Evolutionary conservation across 64 coral and sea anemone genomes (phyloP).

Genomic region (Montipora sp.): DNA sequence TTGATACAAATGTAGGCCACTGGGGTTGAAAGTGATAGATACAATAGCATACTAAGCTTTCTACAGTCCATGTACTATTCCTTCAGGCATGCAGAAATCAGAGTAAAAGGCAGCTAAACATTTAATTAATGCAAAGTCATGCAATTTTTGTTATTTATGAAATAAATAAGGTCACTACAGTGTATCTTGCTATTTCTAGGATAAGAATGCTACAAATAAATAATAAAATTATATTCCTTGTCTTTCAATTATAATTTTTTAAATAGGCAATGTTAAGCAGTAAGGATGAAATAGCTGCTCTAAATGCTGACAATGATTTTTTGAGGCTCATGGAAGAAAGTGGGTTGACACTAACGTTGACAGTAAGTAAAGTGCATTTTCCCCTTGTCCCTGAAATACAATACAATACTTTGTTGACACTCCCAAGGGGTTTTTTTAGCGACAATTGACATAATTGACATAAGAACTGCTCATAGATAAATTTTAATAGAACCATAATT

Average conservation of each 20-base stretch:
- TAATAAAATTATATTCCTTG: slow-evolving; percentile 29
- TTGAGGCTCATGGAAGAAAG: slow-evolving; percentile 16
- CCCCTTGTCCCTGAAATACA: not conserved
- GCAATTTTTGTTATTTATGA: not conserved
- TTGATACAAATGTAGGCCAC: not conserved
- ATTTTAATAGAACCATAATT: too few relatives aligned
- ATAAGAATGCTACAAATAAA: not conserved
- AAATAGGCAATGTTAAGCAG: slow-evolving; percentile 9
- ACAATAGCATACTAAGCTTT: slow-evolving; percentile 8
- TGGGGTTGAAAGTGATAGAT: not conserved
- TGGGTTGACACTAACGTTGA: slow-evolving; percentile 14
- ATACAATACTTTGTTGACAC: too few relatives aligned
- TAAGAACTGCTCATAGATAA: too few relatives aligned
- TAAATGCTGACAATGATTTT: slow-evolving; percentile 29
- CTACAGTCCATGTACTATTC: not conserved
- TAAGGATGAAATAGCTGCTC: slow-evolving; percentile 5
- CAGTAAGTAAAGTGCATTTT: slow-evolving; percentile 1
- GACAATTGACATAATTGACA: too few relatives aligned
- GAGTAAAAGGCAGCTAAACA: not conserved
- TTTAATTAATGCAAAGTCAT: not conserved
- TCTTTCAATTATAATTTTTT: not conserved
- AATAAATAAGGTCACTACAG: slow-evolving; percentile 13
- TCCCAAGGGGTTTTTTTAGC: too few relatives aligned
- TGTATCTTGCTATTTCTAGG: not conserved
- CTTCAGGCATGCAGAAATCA: not conserved